These are phyloP conservation scores for Perodicticus potto DNA, from an alignment of 2,797 vertebrate species.

Conservation along the genomic window DNA sequence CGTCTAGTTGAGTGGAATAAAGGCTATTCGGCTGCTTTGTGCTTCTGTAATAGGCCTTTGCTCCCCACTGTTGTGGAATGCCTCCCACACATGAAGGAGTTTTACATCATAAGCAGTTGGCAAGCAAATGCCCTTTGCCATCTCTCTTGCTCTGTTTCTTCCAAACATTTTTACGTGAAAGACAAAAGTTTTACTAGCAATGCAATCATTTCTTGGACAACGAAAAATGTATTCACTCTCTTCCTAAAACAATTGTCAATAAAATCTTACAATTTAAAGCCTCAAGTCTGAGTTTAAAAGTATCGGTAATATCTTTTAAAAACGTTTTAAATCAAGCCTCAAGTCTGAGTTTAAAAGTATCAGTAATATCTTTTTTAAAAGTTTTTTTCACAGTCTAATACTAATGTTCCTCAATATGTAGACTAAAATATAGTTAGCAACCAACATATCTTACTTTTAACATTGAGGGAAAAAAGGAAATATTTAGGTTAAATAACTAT, in stretches of 20 bases:
- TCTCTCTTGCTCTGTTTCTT: neutral
- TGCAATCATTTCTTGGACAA: neutral
- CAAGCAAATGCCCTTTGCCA: neutral
- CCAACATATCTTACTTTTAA: neutral
- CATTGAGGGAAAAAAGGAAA: neutral
- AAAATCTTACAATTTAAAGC: neutral
- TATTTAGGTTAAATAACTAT: neutral
- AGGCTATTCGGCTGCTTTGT: neutral
- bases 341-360: neutral
- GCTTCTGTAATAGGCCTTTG: neutral
- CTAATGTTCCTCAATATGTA: neutral
- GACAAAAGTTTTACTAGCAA: neutral
- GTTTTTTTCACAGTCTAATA: neutral
- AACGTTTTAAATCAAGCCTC: neutral
- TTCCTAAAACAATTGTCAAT: neutral
- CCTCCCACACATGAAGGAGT: neutral
- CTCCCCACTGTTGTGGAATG: neutral
- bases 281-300: neutral
- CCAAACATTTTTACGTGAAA: neutral
- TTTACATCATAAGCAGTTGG: neutral
- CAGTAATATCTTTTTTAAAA: neutral
- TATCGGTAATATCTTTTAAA: neutral
- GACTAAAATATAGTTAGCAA: conserved; percentile 9
- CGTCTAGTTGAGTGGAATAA: neutral
- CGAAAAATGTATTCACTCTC: neutral